phyloP scores from a whole-genome alignment of 2,888 invertebrate genomes.

The Drosophila emarginata region DNA sequence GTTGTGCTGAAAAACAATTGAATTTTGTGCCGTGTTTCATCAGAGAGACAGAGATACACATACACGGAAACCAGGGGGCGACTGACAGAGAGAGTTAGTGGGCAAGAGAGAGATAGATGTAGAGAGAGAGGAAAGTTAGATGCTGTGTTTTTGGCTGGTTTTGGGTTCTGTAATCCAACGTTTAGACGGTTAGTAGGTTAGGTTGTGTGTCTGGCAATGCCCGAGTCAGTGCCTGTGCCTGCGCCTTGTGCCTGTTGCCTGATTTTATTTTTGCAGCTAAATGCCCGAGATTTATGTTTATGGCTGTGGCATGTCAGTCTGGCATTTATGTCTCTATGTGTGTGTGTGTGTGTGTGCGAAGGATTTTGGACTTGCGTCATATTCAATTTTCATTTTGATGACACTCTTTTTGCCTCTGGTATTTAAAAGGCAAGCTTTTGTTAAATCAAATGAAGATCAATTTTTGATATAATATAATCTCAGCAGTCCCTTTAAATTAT shows the following conservation, averaged over 20 bases:
- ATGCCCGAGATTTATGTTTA: slow-evolving; percentile 66
- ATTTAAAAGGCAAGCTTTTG: slow-evolving; percentile 22
- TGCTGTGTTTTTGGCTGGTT: slow-evolving; percentile 22
- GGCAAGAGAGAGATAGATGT: background rate
- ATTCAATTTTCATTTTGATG: slow-evolving; percentile 31
- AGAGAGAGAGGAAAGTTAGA: background rate
- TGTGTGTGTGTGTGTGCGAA: slow-evolving; percentile 15
- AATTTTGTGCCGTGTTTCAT: slow-evolving; percentile 69
- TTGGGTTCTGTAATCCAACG: slow-evolving; percentile 42
- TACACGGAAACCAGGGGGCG: background rate
- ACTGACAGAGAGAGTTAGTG: background rate
- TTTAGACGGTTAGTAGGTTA: slow-evolving; percentile 42
- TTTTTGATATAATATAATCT: background rate
- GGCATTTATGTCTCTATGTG: background rate
- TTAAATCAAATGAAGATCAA: background rate
- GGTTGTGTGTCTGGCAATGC: background rate
- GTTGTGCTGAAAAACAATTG: slow-evolving; percentile 71
- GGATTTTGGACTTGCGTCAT: slow-evolving; percentile 18
- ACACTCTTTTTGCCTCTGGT: background rate
- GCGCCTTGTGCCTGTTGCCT: slow-evolving; percentile 33
- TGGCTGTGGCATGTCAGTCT: slow-evolving; percentile 32
- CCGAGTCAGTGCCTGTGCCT: background rate
- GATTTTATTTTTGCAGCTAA: slow-evolving; percentile 59
- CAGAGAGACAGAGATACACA: slow-evolving; percentile 28
- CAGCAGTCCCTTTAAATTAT: background rate